A percentile compares a stretch with the other conserved stretches of the same genome.
phyloP scores from a whole-genome alignment of 2,113 vertebrate species.

The Myotis brandtii region DNA sequence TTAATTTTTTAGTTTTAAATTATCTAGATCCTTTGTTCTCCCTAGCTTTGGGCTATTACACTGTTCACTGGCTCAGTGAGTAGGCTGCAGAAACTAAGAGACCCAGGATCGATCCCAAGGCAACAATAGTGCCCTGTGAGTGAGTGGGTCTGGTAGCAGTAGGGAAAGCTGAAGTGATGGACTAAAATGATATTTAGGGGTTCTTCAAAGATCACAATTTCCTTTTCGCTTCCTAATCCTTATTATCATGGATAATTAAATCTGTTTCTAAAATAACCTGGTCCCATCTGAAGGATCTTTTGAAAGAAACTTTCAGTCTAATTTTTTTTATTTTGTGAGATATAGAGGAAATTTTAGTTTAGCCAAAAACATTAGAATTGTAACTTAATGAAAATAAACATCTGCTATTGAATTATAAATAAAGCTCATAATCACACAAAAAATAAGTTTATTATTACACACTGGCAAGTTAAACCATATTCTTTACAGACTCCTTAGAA shows the following conservation, averaged over 20 bases:
- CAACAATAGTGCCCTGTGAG: neutral
- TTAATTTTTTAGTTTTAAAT: slow-evolving; percentile 49
- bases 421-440: slow-evolving; percentile 61
- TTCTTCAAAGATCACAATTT: slow-evolving; percentile 46
- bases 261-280: slow-evolving; percentile 57
- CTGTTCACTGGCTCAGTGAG: neutral
- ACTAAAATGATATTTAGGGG: neutral
- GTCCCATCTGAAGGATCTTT: slow-evolving; percentile 43
- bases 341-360: slow-evolving; percentile 52
- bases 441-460: slow-evolving; percentile 57
- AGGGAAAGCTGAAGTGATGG: neutral
- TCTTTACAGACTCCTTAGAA: slow-evolving; percentile 57
- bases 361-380: slow-evolving; percentile 48
- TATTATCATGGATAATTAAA: slow-evolving; percentile 43
- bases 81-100: neutral
- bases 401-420: slow-evolving; percentile 69
- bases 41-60: neutral
- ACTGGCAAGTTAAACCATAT: slow-evolving; percentile 57
- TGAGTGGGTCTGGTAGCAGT: neutral
- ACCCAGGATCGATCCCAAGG: neutral
- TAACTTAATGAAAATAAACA: slow-evolving; percentile 73
- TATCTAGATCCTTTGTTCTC: slow-evolving; percentile 22
- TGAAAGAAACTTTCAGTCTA: slow-evolving; percentile 45
- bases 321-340: slow-evolving; percentile 26
- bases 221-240: neutral